Conservation (phyloP, 2,113 vertebrate species). For the Sardina pilchardus region DNA sequence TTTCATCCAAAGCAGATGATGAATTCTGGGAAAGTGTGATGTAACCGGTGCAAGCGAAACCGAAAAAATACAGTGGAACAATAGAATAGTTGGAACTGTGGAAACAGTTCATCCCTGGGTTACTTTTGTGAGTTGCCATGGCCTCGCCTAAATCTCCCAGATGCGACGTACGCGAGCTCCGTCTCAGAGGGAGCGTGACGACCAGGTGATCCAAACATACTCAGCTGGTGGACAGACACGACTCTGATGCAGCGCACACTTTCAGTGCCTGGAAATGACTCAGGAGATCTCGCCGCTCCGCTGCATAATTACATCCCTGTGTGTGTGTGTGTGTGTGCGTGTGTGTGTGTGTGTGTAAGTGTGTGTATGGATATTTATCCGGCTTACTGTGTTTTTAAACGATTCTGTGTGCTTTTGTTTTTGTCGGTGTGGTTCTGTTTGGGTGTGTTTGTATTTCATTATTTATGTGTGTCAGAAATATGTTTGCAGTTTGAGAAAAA, state of each 20-base stretch:
- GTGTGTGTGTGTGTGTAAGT: not conserved
- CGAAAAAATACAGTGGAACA: not conserved
- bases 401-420: not conserved
- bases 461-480: not conserved
- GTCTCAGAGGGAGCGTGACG: not conserved
- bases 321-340: not conserved
- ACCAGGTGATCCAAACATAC: not conserved
- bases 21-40: not conserved
- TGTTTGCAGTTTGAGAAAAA: not conserved
- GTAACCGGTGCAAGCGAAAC: not conserved
- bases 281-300: not conserved
- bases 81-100: not conserved
- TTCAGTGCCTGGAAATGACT: not conserved
- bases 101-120: not conserved
- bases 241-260: not conserved
- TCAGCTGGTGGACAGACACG: not conserved
- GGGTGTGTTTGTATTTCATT: slow-evolving; percentile 16
- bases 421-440: not conserved
- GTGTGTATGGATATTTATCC: not conserved
- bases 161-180: not conserved
- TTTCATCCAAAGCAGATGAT: not conserved
- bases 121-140: not conserved
- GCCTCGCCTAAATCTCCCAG: not conserved
- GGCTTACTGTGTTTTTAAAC: not conserved
- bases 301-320: not conserved